These are phyloP conservation scores for Apomyelois bistriatella DNA, from an alignment of 2,888 invertebrate genomes.

Conservation along the genomic window DNA sequence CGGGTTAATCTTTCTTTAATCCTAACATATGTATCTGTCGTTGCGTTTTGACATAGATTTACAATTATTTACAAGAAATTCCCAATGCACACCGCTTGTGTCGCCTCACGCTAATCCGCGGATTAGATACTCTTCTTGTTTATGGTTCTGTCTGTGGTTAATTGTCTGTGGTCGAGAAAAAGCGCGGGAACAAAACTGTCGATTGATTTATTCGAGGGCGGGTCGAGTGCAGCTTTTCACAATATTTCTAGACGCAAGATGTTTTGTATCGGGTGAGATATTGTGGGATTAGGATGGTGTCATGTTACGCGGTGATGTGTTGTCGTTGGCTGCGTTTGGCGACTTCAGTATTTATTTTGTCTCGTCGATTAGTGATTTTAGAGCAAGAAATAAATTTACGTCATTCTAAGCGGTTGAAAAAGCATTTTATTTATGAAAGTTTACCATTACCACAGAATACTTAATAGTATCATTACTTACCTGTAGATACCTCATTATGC, in stretches of 20 bases:
- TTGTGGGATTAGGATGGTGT: constrained; percentile 54
- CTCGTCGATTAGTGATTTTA: background rate
- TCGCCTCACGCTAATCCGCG: constrained; percentile 65
- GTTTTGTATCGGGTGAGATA: constrained; percentile 70
- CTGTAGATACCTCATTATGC: too few relatives aligned
- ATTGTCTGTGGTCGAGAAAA: constrained; percentile 68
- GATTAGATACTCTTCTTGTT: constrained; percentile 67
- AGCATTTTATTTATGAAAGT: too few relatives aligned
- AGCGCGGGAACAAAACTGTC: constrained; percentile 65
- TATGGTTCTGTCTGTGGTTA: constrained; percentile 62
- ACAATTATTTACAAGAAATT: constrained; percentile 76
- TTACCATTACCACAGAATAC: too few relatives aligned
- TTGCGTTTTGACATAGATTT: constrained; percentile 78
- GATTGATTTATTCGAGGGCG: constrained; percentile 59
- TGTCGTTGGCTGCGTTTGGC: constrained; percentile 59
- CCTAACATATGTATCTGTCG: constrained; percentile 76
- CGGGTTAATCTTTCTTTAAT: constrained; percentile 73
- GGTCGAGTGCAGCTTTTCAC: constrained; percentile 56
- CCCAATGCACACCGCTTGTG: constrained; percentile 59
- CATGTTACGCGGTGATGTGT: constrained; percentile 49
- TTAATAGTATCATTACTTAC: too few relatives aligned
- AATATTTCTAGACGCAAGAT: constrained; percentile 70
- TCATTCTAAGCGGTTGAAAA: too few relatives aligned
- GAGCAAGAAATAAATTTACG: background rate
- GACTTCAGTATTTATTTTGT: constrained; percentile 21